phyloP scores from a whole-genome alignment of 64 coral and sea anemone genomes.

The Pachyseris speciosa region DNA sequence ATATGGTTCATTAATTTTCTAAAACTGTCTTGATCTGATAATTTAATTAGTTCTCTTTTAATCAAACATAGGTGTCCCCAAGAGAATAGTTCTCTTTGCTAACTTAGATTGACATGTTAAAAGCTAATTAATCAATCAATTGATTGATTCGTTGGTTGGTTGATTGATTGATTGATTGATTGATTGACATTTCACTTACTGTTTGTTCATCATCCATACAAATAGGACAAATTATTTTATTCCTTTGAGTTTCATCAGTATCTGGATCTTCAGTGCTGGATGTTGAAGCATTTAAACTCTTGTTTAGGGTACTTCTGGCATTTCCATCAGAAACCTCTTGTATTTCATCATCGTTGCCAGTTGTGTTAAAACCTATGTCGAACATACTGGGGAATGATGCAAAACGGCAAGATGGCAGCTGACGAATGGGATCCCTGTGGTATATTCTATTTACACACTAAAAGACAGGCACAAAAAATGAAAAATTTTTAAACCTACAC shows the following conservation, averaged over 20 bases:
- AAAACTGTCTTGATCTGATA: no score
- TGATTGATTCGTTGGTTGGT: no score
- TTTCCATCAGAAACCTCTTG: background rate
- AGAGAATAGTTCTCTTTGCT: no score
- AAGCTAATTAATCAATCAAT: no score
- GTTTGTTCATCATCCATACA: constrained; percentile 83
- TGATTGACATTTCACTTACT: constrained; percentile 28
- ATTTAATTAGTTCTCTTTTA: no score
- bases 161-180: no score
- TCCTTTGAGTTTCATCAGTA: background rate
- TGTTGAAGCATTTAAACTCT: background rate
- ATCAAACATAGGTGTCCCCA: no score
- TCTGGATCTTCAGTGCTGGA: background rate
- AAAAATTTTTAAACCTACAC: background rate
- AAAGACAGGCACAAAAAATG: background rate
- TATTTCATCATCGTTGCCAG: background rate
- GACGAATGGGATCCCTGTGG: constrained; percentile 45
- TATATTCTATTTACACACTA: constrained; percentile 82
- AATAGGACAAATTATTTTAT: constrained; percentile 81
- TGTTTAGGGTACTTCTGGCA: background rate
- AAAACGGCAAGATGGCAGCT: constrained; percentile 78
- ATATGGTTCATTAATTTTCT: no score
- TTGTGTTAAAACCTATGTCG: background rate
- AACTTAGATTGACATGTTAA: no score
- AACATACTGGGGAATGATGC: constrained; percentile 12